These are phyloP conservation scores for Mythimna albipuncta DNA, from an alignment of 2,888 invertebrate genomes.

Conservation along the genomic window DNA sequence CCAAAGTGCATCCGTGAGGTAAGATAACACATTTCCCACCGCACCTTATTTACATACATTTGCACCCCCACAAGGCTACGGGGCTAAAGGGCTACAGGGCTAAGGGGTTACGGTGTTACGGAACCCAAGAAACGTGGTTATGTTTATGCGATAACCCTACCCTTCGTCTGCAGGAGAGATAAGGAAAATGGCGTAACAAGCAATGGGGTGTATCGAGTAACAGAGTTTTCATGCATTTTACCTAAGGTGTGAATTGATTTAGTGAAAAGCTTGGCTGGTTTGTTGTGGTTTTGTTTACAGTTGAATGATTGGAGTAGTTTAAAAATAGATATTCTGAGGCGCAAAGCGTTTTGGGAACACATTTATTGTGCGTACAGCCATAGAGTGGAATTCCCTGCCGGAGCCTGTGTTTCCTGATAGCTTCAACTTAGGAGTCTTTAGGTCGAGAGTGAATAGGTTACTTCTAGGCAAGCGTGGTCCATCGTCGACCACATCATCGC, in stretches of 20 bases:
- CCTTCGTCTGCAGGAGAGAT: slow-evolving; percentile 31
- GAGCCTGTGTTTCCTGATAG: too few species aligned
- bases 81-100: not conserved
- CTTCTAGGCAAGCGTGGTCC: too few species aligned
- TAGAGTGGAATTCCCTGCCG: too few species aligned
- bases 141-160: slow-evolving; percentile 53
- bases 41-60: slow-evolving; percentile 33
- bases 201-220: slow-evolving; percentile 37
- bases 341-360: too few species aligned
- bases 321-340: too few species aligned
- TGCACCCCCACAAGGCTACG: not conserved
- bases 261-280: not conserved
- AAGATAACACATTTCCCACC: slow-evolving; percentile 21
- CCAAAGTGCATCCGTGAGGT: slow-evolving; percentile 28
- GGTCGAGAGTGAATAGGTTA: too few species aligned
- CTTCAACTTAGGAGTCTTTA: too few species aligned
- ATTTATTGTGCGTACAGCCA: too few species aligned
- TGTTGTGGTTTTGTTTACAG: slow-evolving; percentile 2
- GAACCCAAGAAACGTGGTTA: slow-evolving; percentile 31
- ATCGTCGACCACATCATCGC: too few species aligned
- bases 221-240: slow-evolving; percentile 28
- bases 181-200: slow-evolving; percentile 47
- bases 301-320: not conserved
- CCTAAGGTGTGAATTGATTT: slow-evolving; percentile 15
- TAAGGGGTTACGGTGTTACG: not conserved